Conservation (phyloP, 2,113 vertebrate genomes). For the Burhinus oedicnemus region DNA sequence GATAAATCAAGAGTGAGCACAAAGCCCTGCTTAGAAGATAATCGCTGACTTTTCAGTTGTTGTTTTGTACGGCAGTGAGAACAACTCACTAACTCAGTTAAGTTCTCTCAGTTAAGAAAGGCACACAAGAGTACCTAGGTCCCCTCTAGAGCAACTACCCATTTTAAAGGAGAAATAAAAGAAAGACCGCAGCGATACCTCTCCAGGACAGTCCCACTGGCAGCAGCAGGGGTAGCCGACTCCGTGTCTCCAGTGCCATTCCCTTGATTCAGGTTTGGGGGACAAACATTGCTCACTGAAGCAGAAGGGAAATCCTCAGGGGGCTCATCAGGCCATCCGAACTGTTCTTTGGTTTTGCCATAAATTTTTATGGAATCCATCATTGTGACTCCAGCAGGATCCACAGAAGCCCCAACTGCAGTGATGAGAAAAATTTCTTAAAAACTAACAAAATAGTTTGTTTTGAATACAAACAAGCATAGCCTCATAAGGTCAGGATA, state of each 20-base stretch:
- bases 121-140: not conserved
- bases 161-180: not conserved
- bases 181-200: conserved; percentile 77
- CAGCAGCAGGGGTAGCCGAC: conserved; percentile 78
- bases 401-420: conserved; percentile 94
- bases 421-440: not conserved
- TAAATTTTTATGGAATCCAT: conserved; percentile 98
- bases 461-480: not conserved
- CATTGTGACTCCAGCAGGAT: conserved; percentile 98
- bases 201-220: conserved; percentile 91
- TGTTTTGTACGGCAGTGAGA: not conserved
- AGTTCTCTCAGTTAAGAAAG: not conserved
- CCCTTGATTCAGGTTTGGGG: conserved; percentile 90
- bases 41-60: not conserved
- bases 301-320: conserved; percentile 95
- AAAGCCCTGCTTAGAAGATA: not conserved
- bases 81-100: not conserved
- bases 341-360: conserved; percentile 99
- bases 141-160: not conserved
- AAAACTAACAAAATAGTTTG: not conserved
- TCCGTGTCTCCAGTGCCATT: conserved; percentile 89
- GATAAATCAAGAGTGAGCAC: not conserved
- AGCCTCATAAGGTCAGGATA: not conserved
- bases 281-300: conserved; percentile 93
- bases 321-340: conserved; percentile 98